Conservation (phyloP, 2,888 invertebrate genomes). For the Plebejus argus region DNA sequence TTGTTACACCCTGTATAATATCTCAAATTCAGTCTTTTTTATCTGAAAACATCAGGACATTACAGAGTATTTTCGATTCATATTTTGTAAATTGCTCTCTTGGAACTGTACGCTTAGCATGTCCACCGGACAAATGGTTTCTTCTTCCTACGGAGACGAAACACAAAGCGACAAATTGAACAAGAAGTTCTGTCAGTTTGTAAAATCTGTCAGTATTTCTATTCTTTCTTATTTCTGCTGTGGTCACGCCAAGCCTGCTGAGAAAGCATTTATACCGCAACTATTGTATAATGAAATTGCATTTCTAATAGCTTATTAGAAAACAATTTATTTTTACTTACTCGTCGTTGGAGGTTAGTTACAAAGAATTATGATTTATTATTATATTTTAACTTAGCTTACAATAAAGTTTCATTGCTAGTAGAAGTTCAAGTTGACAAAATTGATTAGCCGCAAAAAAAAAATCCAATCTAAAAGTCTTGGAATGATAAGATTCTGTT, state of each 20-base stretch:
- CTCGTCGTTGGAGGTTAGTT: neutral
- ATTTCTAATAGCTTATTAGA: constrained; percentile 18
- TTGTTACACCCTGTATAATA: too few relatives aligned
- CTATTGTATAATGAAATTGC: neutral
- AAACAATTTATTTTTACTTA: constrained; percentile 6
- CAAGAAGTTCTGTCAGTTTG: neutral
- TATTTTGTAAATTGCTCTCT: too few relatives aligned
- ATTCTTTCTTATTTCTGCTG: neutral
- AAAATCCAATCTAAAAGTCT: neutral
- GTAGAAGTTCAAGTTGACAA: neutral
- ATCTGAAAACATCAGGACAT: neutral
- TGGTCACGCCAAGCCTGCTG: too few relatives aligned
- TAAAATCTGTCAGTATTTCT: neutral
- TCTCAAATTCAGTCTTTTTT: neutral
- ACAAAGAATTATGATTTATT: neutral
- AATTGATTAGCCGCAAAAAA: neutral
- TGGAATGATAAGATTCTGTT: neutral
- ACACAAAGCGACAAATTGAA: neutral
- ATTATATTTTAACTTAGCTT: neutral
- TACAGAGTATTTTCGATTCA: neutral
- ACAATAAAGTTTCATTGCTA: neutral
- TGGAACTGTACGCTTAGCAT: too few relatives aligned
- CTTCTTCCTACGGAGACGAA: neutral
- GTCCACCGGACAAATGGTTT: too few relatives aligned
- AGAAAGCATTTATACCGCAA: neutral